phyloP scores from a whole-genome alignment of 1,140 invertebrate genomes.

The Drosophila kikkawai region DNA sequence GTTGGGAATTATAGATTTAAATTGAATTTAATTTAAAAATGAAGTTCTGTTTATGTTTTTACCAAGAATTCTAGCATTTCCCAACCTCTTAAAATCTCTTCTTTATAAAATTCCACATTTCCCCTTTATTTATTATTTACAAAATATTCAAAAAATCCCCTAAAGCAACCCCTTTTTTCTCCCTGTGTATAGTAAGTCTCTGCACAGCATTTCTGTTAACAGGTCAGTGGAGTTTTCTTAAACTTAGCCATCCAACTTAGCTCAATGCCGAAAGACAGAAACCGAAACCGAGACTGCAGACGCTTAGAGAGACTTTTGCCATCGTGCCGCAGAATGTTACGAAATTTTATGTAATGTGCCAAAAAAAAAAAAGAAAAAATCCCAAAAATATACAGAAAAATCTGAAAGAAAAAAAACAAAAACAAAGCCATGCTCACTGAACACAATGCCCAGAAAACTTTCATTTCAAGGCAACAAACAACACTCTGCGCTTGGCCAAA shows the following conservation, averaged over 20 bases:
- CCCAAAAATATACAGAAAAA: conserved; percentile 25
- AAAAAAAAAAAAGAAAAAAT: conserved; percentile 52
- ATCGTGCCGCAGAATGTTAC: conserved; percentile 75
- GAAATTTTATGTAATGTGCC: conserved; percentile 83
- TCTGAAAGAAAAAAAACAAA: conserved; percentile 35
- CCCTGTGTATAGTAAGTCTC: conserved; percentile 55
- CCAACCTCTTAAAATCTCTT: accelerated
- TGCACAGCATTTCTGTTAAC: conserved; percentile 76
- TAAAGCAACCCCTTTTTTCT: neutral
- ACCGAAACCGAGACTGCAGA: conserved; percentile 54
- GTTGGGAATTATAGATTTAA: neutral
- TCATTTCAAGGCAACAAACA: conserved; percentile 61
- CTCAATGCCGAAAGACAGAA: conserved; percentile 54
- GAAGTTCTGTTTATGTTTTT: too few relatives aligned
- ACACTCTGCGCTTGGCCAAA: conserved; percentile 57
- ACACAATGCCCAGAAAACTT: conserved; percentile 58
- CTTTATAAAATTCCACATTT: neutral
- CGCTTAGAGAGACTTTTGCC: conserved; percentile 48
- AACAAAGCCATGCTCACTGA: conserved; percentile 32
- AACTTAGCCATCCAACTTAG: conserved; percentile 66
- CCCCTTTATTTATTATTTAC: neutral
- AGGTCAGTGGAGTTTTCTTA: conserved; percentile 82
- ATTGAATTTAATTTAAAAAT: too few relatives aligned
- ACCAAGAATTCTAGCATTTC: neutral
- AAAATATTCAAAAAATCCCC: neutral